These are phyloP conservation scores for Meiosimyza platycephala DNA, from an alignment of 2,888 invertebrate genomes.

Conservation along the genomic window DNA sequence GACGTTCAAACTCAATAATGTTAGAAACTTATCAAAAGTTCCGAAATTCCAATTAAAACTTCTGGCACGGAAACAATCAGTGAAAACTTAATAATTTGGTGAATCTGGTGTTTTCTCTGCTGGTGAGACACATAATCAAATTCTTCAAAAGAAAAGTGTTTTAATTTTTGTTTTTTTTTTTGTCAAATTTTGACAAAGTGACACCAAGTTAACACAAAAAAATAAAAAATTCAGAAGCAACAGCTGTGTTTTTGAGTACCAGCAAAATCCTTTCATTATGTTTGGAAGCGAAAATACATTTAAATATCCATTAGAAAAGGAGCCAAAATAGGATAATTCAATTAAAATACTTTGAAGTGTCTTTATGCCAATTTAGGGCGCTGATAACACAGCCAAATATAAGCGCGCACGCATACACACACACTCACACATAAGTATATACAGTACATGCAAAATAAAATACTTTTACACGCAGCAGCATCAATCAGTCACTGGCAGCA, in stretches of 20 bases:
- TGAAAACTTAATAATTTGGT: not conserved
- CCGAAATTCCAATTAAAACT: constrained; percentile 33
- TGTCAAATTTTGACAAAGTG: not conserved
- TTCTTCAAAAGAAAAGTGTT: not conserved
- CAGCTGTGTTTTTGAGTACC: constrained; percentile 11
- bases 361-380: too few species aligned
- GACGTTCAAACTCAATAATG: not conserved
- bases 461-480: too few species aligned
- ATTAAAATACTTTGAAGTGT: too few species aligned
- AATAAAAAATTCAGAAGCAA: not conserved
- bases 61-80: constrained; percentile 28
- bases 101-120: too few species aligned
- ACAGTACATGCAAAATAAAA: too few species aligned
- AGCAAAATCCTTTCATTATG: constrained; percentile 1
- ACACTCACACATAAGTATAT: too few species aligned
- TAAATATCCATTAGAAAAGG: too few species aligned
- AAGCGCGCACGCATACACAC: too few species aligned
- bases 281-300: not conserved
- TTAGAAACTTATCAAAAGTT: constrained; percentile 15
- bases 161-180: constrained; percentile 13
- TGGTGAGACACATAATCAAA: too few species aligned
- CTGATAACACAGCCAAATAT: too few species aligned
- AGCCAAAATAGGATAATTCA: too few species aligned
- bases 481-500: too few species aligned
- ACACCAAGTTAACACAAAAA: not conserved